Base-by-base conservation (phyloP, 2,113 vertebrate genomes). In the Penelope pileata region DNA sequence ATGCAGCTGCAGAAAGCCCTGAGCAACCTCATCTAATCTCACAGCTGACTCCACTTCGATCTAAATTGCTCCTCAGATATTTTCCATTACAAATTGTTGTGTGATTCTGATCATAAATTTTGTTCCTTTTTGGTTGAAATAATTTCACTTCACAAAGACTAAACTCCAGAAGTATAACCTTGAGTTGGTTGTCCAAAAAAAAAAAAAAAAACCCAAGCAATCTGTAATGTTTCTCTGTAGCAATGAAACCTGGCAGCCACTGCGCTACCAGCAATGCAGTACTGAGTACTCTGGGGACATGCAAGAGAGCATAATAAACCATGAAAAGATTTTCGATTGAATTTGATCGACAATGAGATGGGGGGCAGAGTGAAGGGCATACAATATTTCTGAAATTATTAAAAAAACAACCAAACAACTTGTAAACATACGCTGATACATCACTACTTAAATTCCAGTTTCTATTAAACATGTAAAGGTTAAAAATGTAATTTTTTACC, bases 401-500 rank as follows among this genome's bases (percentile, higher is more conserved):
- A 13, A 47, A 58, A 48, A 56, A 67, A 34, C 17, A 86, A 40
- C 51, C 21, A 45, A 78, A 53, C n/a, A 83, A 78, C 30, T 83
- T 60, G n/a, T 77, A 80, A 87, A 27, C 54, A 2, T 18, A 64
- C 12, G 34, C 64, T 75, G 76, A 48, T 56, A 88, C 56, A 59
- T 62, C 42, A 78, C 32, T 48, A 84, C 47, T 82, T 56, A 95
- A 91, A 62, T 69, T 34, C 50, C 30, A 92, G 67, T 56, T 80
- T 95, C 86, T 76, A 94, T 56, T 91, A 91, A 95, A 85, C 38
- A 85, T 18, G 13, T 47, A 88, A 93, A 80, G 11, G 23, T 91
- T 88, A 87, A 86, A 96, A 96, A 95, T 42, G 0, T 12, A 69
- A 21, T 51, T 81, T n/a, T 97, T 98, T 98, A 99, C 99, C 99